Percentiles rank a stretch among this genome's conserved stretches.
phyloP scores from a whole-genome alignment of 2,113 vertebrate species.

The Neodon shergylaensis region DNA sequence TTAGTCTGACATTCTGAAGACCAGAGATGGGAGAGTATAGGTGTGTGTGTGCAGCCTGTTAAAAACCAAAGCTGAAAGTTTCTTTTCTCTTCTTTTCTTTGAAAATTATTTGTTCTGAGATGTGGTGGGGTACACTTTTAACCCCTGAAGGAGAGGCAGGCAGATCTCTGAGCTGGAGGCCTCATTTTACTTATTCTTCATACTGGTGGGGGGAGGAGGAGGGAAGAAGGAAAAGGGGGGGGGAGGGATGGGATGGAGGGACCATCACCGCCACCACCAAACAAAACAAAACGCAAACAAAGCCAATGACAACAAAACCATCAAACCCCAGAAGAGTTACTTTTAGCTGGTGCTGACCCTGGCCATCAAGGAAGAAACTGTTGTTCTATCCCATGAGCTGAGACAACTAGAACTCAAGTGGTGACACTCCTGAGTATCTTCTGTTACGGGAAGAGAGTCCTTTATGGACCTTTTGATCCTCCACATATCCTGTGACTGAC shows the following conservation, averaged over 20 bases:
- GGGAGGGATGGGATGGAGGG: fast-evolving
- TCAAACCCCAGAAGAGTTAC: background rate
- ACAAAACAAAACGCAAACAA: background rate
- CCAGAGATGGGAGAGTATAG: background rate
- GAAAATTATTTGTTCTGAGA: constrained; percentile 25
- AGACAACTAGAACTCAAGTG: background rate
- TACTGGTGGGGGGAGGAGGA: too few relatives aligned
- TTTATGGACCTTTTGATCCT: background rate
- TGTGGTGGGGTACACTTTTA: background rate
- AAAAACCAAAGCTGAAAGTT: constrained; percentile 42
- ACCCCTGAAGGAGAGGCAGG: background rate
- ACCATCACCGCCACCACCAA: background rate
- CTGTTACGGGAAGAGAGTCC: background rate
- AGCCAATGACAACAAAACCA: background rate
- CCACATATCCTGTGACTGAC: background rate
- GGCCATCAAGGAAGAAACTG: background rate
- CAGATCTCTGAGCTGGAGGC: background rate
- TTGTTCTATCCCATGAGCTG: background rate
- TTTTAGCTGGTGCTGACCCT: background rate
- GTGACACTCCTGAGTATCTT: background rate
- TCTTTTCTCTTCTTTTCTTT: constrained; percentile 11
- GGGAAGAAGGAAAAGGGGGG: background rate
- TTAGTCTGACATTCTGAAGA: constrained; percentile 1
- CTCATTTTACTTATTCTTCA: background rate
- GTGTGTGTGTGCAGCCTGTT: background rate